Evolutionary conservation across 1,140 invertebrate genomes (phyloP).

Genomic region (Drosophila truncata): DNA sequence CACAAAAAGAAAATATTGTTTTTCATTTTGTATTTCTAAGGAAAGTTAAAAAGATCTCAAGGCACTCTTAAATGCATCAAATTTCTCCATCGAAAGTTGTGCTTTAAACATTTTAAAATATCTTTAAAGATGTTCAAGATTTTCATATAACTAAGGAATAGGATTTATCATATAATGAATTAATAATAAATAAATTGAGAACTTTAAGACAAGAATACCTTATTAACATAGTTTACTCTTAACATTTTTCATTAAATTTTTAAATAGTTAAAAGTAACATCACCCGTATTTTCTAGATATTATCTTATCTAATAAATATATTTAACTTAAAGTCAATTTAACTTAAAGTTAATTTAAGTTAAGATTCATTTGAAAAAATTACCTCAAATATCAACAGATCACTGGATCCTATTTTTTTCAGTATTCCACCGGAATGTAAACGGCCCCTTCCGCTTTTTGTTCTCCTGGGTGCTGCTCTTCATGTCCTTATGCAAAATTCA

Average conservation of each 20-base stretch:
- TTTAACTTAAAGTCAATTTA: rapidly evolving
- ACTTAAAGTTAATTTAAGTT: not conserved
- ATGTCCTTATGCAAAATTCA: constrained; percentile 72
- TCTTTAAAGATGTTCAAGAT: not conserved
- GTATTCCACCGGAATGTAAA: constrained; percentile 25
- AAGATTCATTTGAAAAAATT: not conserved
- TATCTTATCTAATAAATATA: not conserved
- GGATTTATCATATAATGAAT: not conserved
- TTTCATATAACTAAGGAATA: not conserved
- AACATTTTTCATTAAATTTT: not conserved
- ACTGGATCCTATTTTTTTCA: constrained; percentile 1
- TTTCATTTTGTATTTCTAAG: not conserved
- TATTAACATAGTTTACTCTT: no score
- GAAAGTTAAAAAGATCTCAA: not conserved
- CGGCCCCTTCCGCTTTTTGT: constrained; percentile 23
- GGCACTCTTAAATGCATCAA: not conserved
- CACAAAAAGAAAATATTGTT: constrained; percentile 1
- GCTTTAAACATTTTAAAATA: no score
- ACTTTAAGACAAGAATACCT: no score
- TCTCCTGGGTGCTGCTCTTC: constrained; percentile 52
- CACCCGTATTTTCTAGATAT: not conserved
- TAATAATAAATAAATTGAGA: not conserved
- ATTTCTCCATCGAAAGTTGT: no score
- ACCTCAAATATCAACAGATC: not conserved
- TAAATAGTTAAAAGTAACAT: not conserved